These are phyloP conservation scores for Colletes gigas DNA, from an alignment of 1,140 invertebrate genomes.

Conservation along the genomic window DNA sequence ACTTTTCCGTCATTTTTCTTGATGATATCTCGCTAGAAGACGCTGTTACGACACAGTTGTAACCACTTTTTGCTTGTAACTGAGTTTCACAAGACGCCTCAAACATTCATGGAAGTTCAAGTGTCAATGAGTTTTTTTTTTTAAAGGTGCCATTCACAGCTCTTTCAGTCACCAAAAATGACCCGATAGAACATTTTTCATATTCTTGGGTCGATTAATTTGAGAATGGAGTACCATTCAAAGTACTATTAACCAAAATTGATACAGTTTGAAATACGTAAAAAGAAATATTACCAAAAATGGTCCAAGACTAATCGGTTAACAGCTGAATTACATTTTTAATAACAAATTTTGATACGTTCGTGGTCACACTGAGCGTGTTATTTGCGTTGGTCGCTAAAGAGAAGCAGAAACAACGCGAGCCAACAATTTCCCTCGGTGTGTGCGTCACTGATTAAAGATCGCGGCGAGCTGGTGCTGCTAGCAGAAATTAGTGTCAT, in stretches of 20 bases:
- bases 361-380: neutral
- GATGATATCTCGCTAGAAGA: too few species aligned
- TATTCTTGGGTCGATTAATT: too few species aligned
- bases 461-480: neutral
- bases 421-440: neutral
- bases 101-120: neutral
- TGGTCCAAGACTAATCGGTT: too few species aligned
- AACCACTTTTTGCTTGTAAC: neutral
- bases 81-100: too few species aligned
- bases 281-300: too few species aligned
- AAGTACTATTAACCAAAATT: too few species aligned
- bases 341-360: neutral
- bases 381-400: neutral
- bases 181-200: too few species aligned
- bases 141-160: neutral
- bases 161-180: too few species aligned
- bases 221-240: too few species aligned
- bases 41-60: neutral
- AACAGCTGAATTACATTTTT: too few species aligned
- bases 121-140: neutral
- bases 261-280: too few species aligned
- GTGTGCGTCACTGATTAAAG: conserved; percentile 9
- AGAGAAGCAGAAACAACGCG: conserved; percentile 15
- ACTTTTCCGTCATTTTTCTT: neutral
- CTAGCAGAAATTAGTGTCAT: conserved; percentile 29